Evolutionary conservation across 2,113 vertebrate genomes (phyloP), one percentile per base, ranked within the genome.

Genomic region (Catagonus wagneri): DNA sequence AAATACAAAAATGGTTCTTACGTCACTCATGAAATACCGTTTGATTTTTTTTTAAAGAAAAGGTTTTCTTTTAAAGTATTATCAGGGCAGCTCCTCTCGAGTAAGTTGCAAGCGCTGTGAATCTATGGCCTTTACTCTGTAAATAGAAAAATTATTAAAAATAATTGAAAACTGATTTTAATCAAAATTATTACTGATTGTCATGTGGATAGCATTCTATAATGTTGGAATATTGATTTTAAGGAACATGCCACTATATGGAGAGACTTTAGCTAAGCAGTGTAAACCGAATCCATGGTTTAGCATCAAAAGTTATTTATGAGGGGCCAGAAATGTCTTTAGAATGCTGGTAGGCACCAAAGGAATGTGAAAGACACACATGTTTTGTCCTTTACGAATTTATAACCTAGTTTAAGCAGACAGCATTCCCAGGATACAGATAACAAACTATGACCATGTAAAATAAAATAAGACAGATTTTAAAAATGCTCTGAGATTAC

Each of bases 161-260:
- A 89, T 75, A 80, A 85, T 80, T 39, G 4, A 60, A 93, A 89
- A 32, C 10, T 69, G 2, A 89, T 61, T 85, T 85, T 85, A 83
- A 50, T 80, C 22, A 54, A 66, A 93, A 58, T 86, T 7, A 79
- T 71, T 29, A 50, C 9, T 39, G 58, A 19, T 54, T 63, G 27
- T 68, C 39, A 95, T n/a, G 72, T 83, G 79, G 68, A 86, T 81
- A 63, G 20, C 39, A 81, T 63, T 81, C 23, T 81, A 36, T 44
- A 93, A 72, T 93, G 29, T 44, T 71, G 36, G 15, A 27, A 69
- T 52, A 71, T 58, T 92, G 25, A 91, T 94, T 86, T 87, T 89
- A 56, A 79, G 22, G 7, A 87, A 71, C 12, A 71, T 58, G 17
- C 22, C 50, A 63, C 78, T 92, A 22, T 69, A 60, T 71, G 87